Evolutionary conservation across 2,797 vertebrate species (phyloP), one percentile per base, ranked within the genome.

Genomic region (Synaphobranchus kaupii): DNA sequence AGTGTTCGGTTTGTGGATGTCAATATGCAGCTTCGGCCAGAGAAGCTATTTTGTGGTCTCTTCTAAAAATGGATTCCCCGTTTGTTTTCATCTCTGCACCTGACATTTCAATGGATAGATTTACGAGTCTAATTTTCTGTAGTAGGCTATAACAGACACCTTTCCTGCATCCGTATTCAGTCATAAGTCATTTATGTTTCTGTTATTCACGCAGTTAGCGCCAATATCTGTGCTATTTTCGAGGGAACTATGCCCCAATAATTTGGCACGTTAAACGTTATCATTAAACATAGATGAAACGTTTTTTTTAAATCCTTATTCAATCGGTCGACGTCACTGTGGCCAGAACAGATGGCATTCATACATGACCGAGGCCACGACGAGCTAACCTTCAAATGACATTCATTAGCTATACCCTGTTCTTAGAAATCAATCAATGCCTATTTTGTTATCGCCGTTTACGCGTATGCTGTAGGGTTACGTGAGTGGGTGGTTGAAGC

Each of bases 311-410:
- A 66, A 66, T 28, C 71, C 50, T 78, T 73, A 73, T 73, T 73
- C 7, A 31, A 34, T 31, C 20, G 71, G 54, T 31, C 68, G 58
- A 60, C 39, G 83, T 68, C 66, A 66, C 54, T 28, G 66, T 83
- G 84, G 86, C 63, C 58, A 54, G 66, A 84, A 82, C 84, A 58
- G 84, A 20, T 54, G 44, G 60, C 52, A 82, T 68, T 58, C 82
- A 83, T 66, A 83, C 63, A 17, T 52, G 78, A 34, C 39, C 17
- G n/a, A 54, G 25, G 47, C 44, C n/a, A 17, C 82, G 34, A 83
- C 60, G n/a, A 68, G 44, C 60, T 87, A 87, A 44, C 86, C 86
- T 87, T 87, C 58, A 87, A 10, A 87, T 87, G 76, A 68, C 86
- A 87, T 87, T 87, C 56, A 34, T 56, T 63, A 82, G 13, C 34